Evolutionary conservation across 2,113 vertebrate genomes (phyloP).

Genomic region (Malurus cyaneus): DNA sequence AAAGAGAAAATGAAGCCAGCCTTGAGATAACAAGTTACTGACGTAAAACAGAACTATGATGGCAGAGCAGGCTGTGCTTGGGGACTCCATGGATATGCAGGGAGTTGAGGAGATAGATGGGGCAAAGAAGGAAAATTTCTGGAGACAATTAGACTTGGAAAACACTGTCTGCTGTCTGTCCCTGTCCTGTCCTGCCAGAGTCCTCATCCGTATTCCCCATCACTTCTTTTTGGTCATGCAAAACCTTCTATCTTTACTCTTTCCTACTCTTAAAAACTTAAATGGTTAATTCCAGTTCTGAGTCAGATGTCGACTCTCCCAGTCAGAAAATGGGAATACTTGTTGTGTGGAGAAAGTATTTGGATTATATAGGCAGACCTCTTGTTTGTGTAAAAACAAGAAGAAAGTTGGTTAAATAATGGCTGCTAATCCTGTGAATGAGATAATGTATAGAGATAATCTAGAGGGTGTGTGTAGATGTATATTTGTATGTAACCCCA

Average conservation of each 20-base stretch:
- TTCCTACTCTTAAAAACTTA: not conserved
- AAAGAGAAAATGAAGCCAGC: not conserved
- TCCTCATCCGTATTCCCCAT: not conserved
- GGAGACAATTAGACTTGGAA: not conserved
- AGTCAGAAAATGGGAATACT: not conserved
- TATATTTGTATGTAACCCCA: not conserved
- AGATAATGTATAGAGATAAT: not conserved
- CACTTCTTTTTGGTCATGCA: rapidly evolving
- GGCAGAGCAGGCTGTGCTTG: not conserved
- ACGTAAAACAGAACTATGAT: not conserved
- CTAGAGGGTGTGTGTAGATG: rapidly evolving
- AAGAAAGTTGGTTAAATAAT: not conserved
- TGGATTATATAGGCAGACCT: not conserved
- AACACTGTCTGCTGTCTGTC: not conserved
- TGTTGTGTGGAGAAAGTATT: not conserved
- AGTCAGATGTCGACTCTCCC: not conserved
- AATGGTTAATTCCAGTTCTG: not conserved
- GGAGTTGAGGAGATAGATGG: not conserved
- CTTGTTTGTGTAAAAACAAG: constrained; percentile 20
- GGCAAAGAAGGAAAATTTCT: not conserved
- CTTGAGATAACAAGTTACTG: not conserved
- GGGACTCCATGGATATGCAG: not conserved
- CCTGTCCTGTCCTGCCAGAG: not conserved
- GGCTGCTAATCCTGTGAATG: not conserved
- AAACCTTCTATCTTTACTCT: not conserved